Evolutionary conservation across 2,888 invertebrate genomes (phyloP).

Genomic region (Pedicia rivosa): DNA sequence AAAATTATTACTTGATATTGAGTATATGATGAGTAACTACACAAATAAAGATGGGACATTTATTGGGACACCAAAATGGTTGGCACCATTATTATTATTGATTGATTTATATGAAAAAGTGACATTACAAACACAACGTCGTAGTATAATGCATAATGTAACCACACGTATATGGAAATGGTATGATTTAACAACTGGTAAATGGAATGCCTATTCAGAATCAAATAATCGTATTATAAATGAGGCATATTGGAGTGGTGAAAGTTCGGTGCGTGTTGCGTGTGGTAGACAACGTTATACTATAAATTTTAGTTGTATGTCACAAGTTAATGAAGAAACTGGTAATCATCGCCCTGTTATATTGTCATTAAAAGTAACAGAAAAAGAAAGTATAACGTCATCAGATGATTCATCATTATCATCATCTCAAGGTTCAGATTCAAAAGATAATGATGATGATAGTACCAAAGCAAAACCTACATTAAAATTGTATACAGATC

Average conservation of each 20-base stretch:
- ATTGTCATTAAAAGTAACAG: constrained; percentile 36
- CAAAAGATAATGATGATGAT: not conserved
- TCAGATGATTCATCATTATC: constrained; percentile 1
- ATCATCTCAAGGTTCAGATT: not conserved
- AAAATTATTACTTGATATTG: constrained; percentile 25
- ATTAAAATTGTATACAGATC: no score
- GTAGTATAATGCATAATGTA: constrained; percentile 42
- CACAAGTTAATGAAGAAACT: constrained; percentile 70
- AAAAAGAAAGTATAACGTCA: constrained; percentile 8
- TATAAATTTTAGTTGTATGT: constrained; percentile 63
- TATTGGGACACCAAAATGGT: constrained; percentile 46
- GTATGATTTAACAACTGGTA: constrained; percentile 67
- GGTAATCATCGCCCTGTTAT: constrained; percentile 67
- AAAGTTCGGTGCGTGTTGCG: constrained; percentile 48
- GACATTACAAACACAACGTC: constrained; percentile 47
- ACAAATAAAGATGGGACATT: not conserved
- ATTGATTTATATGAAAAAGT: constrained; percentile 66
- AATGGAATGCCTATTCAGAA: constrained; percentile 60
- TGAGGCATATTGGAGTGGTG: constrained; percentile 58
- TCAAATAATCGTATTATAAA: constrained; percentile 60
- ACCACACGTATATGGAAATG: constrained; percentile 57
- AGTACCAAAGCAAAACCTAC: not conserved
- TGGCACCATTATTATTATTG: constrained; percentile 54
- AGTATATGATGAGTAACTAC: constrained; percentile 17
- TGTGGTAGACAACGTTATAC: constrained; percentile 60